A percentile compares a stretch with the other conserved stretches of the same genome.
These are phyloP conservation scores for Pocillopora verrucosa DNA, from an alignment of 64 coral and sea anemone species.

Conservation along the genomic window DNA sequence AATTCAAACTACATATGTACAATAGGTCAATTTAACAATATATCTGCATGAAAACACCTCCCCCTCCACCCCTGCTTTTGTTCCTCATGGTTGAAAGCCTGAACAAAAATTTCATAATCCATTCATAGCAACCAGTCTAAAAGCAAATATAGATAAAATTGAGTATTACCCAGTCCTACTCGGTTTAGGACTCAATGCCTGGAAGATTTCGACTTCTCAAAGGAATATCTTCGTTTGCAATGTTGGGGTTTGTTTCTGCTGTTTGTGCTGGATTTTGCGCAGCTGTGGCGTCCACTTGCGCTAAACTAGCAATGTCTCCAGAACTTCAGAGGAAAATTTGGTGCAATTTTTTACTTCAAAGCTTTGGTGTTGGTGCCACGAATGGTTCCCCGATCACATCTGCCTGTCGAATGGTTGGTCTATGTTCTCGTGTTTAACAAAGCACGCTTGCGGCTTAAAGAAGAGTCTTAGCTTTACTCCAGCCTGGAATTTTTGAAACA, in stretches of 20 bases:
- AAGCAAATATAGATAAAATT: too few relatives aligned
- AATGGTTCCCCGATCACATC: not conserved
- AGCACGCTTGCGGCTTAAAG: too few relatives aligned
- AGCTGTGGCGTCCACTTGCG: constrained; percentile 73
- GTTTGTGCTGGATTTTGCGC: constrained; percentile 76
- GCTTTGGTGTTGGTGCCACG: not conserved
- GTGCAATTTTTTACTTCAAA: constrained; percentile 23
- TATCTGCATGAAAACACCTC: too few relatives aligned
- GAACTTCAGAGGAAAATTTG: constrained; percentile 40
- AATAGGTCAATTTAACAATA: too few relatives aligned
- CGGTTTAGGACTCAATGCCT: not conserved
- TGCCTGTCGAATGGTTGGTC: constrained; percentile 55
- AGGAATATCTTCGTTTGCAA: not conserved
- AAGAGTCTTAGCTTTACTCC: too few relatives aligned
- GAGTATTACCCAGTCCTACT: not conserved
- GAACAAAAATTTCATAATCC: too few relatives aligned
- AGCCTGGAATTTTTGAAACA: too few relatives aligned
- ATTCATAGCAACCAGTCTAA: too few relatives aligned
- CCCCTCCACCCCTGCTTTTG: too few relatives aligned
- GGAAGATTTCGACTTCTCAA: not conserved
- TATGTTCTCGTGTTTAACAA: too few relatives aligned
- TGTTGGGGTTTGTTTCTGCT: constrained; percentile 74
- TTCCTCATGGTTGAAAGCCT: too few relatives aligned
- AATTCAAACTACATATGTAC: too few relatives aligned
- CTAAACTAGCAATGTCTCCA: constrained; percentile 86